Evolutionary conservation across 2,888 invertebrate genomes (phyloP).

Genomic region (Eupithecia subfuscata): DNA sequence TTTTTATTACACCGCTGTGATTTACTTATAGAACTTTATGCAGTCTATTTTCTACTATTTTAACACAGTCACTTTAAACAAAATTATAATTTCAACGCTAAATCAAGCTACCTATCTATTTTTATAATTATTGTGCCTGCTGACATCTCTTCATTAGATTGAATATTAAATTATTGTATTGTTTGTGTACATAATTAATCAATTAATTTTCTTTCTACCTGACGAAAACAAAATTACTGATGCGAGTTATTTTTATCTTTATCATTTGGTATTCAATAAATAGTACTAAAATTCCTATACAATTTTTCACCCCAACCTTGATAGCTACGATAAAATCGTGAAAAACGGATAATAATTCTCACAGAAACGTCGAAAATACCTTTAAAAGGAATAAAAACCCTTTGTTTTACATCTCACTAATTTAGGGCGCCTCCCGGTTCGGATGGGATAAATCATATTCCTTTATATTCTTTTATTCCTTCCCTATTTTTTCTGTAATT

Average conservation of each 20-base stretch:
- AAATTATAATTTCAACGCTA: background rate
- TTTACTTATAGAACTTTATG: background rate
- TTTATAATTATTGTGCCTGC: background rate
- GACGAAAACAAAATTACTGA: background rate
- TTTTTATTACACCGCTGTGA: slow-evolving; percentile 1
- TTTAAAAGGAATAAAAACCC: slow-evolving; percentile 30
- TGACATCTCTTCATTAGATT: background rate
- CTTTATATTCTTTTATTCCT: slow-evolving; percentile 25
- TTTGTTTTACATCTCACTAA: slow-evolving; percentile 37
- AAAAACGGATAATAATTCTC: slow-evolving; percentile 20
- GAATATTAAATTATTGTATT: background rate
- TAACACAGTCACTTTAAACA: background rate
- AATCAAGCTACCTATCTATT: background rate
- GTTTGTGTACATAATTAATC: background rate
- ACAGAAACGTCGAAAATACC: slow-evolving; percentile 24
- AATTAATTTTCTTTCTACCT: background rate
- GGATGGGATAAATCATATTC: slow-evolving; percentile 36
- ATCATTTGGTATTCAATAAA: slow-evolving; percentile 9
- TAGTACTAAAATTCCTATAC: slow-evolving; percentile 17
- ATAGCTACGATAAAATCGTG: slow-evolving; percentile 18
- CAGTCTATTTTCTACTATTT: background rate
- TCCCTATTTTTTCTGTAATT: slow-evolving; percentile 35
- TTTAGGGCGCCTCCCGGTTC: slow-evolving; percentile 29
- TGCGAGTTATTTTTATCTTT: background rate
- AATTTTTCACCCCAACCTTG: slow-evolving; percentile 17